Conservation (phyloP, 2,113 vertebrate genomes). For the Muscicapa adusta region DNA sequence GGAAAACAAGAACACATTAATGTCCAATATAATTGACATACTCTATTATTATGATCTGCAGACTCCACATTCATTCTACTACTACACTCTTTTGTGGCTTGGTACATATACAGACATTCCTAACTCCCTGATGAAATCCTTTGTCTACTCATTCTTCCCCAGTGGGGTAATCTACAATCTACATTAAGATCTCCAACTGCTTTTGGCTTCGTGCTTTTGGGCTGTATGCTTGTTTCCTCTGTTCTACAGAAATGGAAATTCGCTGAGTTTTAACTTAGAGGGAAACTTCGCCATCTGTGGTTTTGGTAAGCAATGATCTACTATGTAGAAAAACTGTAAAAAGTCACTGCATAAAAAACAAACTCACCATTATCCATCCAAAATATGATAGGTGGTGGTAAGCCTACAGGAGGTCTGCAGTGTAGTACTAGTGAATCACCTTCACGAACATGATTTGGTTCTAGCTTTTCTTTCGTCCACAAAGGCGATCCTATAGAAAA, state of each 20-base stretch:
- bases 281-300: neutral
- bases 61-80: neutral
- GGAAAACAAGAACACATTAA: slow-evolving; percentile 24
- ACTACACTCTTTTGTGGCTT: neutral
- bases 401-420: slow-evolving; percentile 89
- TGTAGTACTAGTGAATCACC: slow-evolving; percentile 85
- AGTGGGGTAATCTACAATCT: neutral
- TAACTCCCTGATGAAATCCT: neutral
- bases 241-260: slow-evolving; percentile 3
- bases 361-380: slow-evolving; percentile 99
- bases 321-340: neutral
- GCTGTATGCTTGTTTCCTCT: neutral
- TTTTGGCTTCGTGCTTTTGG: neutral
- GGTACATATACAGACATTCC: neutral
- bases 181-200: neutral
- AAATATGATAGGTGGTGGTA: slow-evolving; percentile 95
- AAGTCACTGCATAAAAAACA: neutral
- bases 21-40: neutral
- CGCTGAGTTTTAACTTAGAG: neutral
- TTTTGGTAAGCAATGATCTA: neutral
- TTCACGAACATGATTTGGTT: slow-evolving; percentile 81
- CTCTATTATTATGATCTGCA: neutral
- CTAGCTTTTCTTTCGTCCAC: slow-evolving; percentile 94
- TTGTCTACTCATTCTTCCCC: neutral
- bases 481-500: slow-evolving; percentile 85